Evolutionary conservation across 2,888 invertebrate species (phyloP).

Genomic region (Dasypolia templi): DNA sequence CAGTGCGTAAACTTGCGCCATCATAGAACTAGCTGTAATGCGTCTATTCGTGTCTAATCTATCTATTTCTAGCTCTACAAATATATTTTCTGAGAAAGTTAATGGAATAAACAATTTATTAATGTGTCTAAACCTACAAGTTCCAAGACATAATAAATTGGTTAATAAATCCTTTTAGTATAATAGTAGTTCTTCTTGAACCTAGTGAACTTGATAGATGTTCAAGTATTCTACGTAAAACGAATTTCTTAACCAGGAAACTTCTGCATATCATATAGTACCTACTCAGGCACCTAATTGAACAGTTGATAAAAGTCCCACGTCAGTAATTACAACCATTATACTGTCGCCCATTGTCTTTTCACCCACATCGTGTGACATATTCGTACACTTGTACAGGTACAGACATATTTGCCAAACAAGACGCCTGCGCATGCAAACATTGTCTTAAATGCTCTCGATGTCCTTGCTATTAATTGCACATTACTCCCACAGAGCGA

Average conservation of each 20-base stretch:
- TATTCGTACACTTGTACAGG: constrained; percentile 68
- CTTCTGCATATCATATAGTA: background rate
- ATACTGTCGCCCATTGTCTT: constrained; percentile 73
- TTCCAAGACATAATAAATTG: background rate
- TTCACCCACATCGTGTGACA: constrained; percentile 73
- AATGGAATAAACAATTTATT: constrained; percentile 22
- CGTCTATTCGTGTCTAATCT: constrained; percentile 73
- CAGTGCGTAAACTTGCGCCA: constrained; percentile 68
- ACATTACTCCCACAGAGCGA: constrained; percentile 70
- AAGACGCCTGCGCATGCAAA: constrained; percentile 73
- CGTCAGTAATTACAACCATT: constrained; percentile 68
- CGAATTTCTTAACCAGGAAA: background rate
- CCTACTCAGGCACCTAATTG: constrained; percentile 20
- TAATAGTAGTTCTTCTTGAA: background rate
- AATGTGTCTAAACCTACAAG: constrained; percentile 9
- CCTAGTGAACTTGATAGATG: background rate
- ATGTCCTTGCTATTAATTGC: constrained; percentile 76
- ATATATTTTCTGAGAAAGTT: constrained; percentile 40
- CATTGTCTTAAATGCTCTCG: constrained; percentile 73
- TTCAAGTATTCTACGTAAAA: background rate
- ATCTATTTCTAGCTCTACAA: constrained; percentile 62
- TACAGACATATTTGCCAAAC: constrained; percentile 76
- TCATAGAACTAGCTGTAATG: constrained; percentile 65
- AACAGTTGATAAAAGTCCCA: constrained; percentile 74
- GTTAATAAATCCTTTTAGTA: too few species aligned